Evolutionary conservation across 2,113 vertebrate genomes (phyloP).

Genomic region (Hippocampus barbouri): DNA sequence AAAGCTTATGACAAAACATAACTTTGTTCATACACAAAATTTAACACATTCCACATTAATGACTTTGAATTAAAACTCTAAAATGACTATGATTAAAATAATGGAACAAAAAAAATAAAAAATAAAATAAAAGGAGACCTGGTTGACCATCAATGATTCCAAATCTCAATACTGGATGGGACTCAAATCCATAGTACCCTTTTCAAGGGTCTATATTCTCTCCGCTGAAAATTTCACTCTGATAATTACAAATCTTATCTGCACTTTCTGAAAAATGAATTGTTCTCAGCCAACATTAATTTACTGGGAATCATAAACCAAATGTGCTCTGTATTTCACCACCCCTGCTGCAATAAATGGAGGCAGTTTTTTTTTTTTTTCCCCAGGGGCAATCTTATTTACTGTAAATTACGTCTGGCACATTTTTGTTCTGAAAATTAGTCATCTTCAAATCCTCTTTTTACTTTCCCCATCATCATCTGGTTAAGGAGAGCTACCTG

Average conservation of each 20-base stretch:
- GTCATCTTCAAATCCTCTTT: conserved; percentile 2
- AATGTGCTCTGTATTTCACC: conserved; percentile 38
- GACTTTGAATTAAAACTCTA: background rate
- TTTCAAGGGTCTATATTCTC: conserved; percentile 16
- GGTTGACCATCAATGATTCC: no score
- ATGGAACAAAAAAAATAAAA: background rate
- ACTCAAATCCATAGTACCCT: conserved; percentile 1
- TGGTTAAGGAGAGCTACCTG: conserved; percentile 4
- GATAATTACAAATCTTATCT: conserved; percentile 62
- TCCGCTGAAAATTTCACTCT: conserved; percentile 45
- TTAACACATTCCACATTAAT: background rate
- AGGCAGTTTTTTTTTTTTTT: conserved; percentile 31
- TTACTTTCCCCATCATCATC: background rate
- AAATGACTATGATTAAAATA: background rate
- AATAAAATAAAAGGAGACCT: no score
- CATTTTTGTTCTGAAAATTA: conserved; percentile 47
- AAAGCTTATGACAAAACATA: background rate
- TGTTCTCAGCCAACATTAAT: conserved; percentile 59
- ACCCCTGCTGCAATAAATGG: conserved; percentile 28
- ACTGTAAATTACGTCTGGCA: conserved; percentile 33
- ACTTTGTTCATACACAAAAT: background rate
- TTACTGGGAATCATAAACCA: conserved; percentile 54
- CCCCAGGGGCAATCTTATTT: conserved; percentile 34
- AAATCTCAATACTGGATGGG: no score
- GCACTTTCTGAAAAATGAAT: conserved; percentile 50